These are phyloP conservation scores for Bombus soroeensis DNA, from an alignment of 1,140 invertebrate species.

Conservation along the genomic window DNA sequence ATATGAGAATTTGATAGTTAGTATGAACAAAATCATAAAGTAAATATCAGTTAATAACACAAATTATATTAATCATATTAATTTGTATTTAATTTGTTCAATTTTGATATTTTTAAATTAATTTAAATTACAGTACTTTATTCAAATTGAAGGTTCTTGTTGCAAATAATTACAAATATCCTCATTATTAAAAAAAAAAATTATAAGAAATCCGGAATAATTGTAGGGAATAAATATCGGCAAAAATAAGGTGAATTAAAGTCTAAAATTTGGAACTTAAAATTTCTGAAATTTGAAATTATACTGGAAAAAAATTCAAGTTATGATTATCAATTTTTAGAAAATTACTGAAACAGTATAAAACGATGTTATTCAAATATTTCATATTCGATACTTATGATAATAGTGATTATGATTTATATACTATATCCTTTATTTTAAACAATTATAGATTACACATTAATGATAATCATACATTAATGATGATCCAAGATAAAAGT, in stretches of 20 bases:
- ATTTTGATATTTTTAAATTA: not conserved
- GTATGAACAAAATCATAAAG: not conserved
- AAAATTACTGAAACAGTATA: not conserved
- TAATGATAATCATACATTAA: conserved; percentile 18
- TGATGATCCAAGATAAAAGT: conserved; percentile 15
- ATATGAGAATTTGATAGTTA: conserved; percentile 18
- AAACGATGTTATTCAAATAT: not conserved
- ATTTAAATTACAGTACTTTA: not conserved
- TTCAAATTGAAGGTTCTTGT: not conserved
- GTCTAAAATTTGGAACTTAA: not conserved
- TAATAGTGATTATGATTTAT: conserved; percentile 15
- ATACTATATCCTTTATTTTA: not conserved
- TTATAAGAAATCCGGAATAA: not conserved
- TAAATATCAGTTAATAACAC: conserved; percentile 4
- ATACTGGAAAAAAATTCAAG: not conserved
- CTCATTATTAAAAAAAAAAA: not conserved
- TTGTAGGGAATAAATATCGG: not conserved
- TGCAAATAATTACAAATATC: not conserved
- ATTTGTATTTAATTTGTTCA: not conserved
- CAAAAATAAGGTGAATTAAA: not conserved
- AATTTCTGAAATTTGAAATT: conserved; percentile 2
- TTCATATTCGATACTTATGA: not conserved
- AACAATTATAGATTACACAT: conserved; percentile 5
- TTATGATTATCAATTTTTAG: not conserved
- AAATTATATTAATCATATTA: conserved; percentile 3